Evolutionary conservation across 2,113 vertebrate genomes (phyloP), one percentile per base, ranked within the genome.

Genomic region (Albula glossodonta): DNA sequence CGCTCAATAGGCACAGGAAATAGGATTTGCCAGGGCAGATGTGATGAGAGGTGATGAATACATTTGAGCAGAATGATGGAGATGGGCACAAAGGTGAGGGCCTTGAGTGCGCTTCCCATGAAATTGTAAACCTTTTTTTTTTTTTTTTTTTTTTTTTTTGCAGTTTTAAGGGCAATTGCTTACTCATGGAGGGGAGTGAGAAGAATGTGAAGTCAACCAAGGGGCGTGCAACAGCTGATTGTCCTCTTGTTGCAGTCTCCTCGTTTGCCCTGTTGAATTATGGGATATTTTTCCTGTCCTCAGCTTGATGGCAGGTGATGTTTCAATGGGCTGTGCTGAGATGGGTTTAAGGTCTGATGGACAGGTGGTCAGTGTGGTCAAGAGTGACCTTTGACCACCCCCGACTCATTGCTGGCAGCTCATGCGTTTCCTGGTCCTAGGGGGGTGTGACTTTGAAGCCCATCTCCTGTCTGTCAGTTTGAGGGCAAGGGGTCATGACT

Each of bases 1-100:
- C 93, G 91, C 81, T 92, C 83, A 87, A 90, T 88, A 87, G 87
- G 82, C 85, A 88, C 87, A 91, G 90, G 90, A 89, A 89, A 89
- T 90, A 85, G 87, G 87, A 91, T 91, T 89, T 88, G 88, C 60
- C 31, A 52, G 84, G 87, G 82, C 89, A 88, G 91, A 88, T 90
- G 87, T 90, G 88, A 19, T 25, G 25, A 50, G 84, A 80, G 81
- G 87, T 87, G 86, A 87, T 89, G 88, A 89, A 89, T 89, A 87
- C 78, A 87, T 85, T 78, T 83, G 87, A 93, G 83, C 19, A 63
- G 83, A 84, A 84, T 50, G 83, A 84, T 63, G 48, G 57, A 51
- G 60, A 84, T 60, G 83, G 19, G 56, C 83, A 74, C 63, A 84
- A 84, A 74, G 60, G 83, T 74, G 83, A 81, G 60, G 15, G 51